Evolutionary conservation across 2,888 invertebrate species (phyloP), one percentile per base, ranked within the genome.

Genomic region (Drosophila affinis): DNA sequence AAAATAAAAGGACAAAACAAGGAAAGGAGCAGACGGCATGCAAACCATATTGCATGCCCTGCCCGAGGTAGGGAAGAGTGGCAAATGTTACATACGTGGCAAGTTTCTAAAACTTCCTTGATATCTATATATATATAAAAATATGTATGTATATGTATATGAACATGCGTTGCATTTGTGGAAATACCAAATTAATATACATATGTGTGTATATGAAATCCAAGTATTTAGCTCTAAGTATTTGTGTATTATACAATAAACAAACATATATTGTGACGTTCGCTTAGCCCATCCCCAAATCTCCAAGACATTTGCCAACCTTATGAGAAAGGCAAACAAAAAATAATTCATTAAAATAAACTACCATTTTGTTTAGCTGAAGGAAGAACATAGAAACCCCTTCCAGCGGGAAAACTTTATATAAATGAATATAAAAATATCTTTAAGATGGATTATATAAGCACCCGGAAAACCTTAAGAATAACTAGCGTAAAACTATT

Each of bases 51-150:
- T 39, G 39, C 39, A 39, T 39, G 39, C n/a, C 39, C 39, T 39
- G 39, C 39, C 39, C n/a, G n/a, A n/a, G 39, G n/a, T n/a, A 2
- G 54, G 48, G 32, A 44, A 18, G 34, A 27, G 51, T 39, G 44
- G 58, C 46, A 48, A 52, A 54, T 62, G 58, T 34, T 51, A 17
- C 45, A 29, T 24, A 68, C n/a, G 70, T 57, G 69, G 64, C 67
- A 72, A 88, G 88, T 88, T 82, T 88, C 58, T 70, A 88, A 88
- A 88, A 88, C 87, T 75, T 87, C 52, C 57, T 58, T 65, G 55
- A 60, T 63, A 64, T 76, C 62, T 45, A 21, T 39, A 53, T 51
- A 47, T 55, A 46, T 54, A 44, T 58, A 21, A 21, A 59, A 48
- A 45, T 58, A 51, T 46, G 21, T 55, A 53, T 53, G 27, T 46